Percentiles rank a stretch among this genome's conserved stretches.
Conservation (phyloP, 1,140 invertebrate genomes). For the Ephestia elutella region DNA sequence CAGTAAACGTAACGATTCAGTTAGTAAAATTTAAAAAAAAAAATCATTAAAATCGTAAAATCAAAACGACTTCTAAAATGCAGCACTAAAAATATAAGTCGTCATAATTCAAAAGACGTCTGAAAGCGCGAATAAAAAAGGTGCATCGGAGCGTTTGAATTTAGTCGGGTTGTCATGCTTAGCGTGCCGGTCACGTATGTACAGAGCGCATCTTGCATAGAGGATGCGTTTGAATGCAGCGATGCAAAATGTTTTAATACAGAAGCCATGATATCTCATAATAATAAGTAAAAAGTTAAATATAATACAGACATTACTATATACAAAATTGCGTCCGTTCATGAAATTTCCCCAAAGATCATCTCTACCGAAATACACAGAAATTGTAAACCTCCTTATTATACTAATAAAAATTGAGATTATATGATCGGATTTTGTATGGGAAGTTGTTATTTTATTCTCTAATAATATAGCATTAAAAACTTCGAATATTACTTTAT, state of each 20-base stretch:
- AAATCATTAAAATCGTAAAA: background rate
- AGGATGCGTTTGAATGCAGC: background rate
- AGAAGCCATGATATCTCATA: background rate
- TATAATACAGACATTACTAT: too few species aligned
- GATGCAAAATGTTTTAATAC: background rate
- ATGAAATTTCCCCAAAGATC: too few species aligned
- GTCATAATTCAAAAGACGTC: conserved; percentile 10
- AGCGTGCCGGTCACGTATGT: conserved; percentile 17
- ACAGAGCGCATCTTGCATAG: conserved; percentile 12
- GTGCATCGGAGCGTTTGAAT: conserved; percentile 11
- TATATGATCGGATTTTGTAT: too few species aligned
- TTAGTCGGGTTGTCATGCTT: conserved; percentile 15
- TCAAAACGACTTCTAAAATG: conserved; percentile 7
- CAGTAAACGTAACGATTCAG: too few species aligned
- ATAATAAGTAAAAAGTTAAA: background rate
- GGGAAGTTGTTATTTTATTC: too few species aligned
- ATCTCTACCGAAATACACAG: too few species aligned
- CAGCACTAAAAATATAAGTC: conserved; percentile 13
- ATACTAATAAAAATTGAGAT: too few species aligned
- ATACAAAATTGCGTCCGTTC: too few species aligned
- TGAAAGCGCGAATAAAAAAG: background rate
- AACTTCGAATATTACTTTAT: too few species aligned
- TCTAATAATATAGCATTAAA: too few species aligned
- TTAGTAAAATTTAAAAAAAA: background rate
- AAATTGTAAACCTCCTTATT: too few species aligned